Base-by-base conservation (phyloP, 2,888 invertebrate species). In the Cactoblastis cactorum region DNA sequence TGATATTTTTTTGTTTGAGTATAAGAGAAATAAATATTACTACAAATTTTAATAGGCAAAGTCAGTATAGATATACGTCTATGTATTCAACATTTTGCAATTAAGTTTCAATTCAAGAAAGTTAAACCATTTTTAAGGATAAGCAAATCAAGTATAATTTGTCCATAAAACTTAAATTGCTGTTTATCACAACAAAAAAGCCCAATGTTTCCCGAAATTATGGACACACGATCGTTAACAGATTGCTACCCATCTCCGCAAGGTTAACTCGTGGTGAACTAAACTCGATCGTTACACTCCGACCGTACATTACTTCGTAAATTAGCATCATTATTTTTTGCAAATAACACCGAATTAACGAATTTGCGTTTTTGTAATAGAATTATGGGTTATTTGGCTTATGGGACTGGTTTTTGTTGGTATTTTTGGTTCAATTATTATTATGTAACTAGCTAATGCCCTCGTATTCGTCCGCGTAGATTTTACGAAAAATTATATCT, bases 321-420 rank as follows among this genome's bases (percentile, higher is more conserved):
- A 43, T 43, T 43, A 11, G 15, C 15, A 28, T 43, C 43, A 43
- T 43, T 43, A 43, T 14, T 43, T 43, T 43, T 28, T 28, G 43
- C 28, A 43, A 41, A 41, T 24, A 41, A 24, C 11, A 22, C 12
- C 41, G 14, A 43, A 43, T 43, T 43, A 24, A 22, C 4, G 28
- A 15, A 43, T 28, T 24, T 41, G 8, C 19, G 24, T 43, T 43
- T 43, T 43, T 41, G 41, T 24, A 24, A 12, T 2, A 2, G 6
- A 41, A 41, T 41, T 41, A 41, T 22, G 14, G 24, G 41, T 24
- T 41, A 28, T 43, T 43, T 28, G 28, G 15, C 6, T 24, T 41
- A 14, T 24, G 19, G 19, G 0, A 19, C 5, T n/a, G 37, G 28
- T 37, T 37, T 35, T 37, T 37, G 37, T 8, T 37, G 9, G 12